Conservation (phyloP, 2,113 vertebrate species). For the Probosciger aterrimus region DNA sequence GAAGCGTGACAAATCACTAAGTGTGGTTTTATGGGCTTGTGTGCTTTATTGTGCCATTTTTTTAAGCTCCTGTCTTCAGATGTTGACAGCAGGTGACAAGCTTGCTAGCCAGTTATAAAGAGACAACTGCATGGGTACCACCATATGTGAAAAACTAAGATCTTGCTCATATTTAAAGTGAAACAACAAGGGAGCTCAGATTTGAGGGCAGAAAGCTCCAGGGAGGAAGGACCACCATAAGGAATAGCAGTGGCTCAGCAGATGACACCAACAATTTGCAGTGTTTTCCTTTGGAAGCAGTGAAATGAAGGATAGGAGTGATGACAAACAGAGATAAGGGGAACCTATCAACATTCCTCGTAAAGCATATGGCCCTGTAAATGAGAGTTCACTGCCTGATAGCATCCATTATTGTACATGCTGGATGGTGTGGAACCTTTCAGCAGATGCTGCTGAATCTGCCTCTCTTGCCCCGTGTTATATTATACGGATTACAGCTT, state of each 20-base stretch:
- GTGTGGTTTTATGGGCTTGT: constrained; percentile 26
- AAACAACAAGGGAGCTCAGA: neutral
- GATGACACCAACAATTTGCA: neutral
- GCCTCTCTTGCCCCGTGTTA: constrained; percentile 5
- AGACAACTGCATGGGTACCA: neutral
- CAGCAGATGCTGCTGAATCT: constrained; percentile 6
- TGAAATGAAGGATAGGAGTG: constrained; percentile 37
- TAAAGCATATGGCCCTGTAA: constrained; percentile 46
- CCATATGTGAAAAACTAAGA: neutral
- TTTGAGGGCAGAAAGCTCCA: neutral
- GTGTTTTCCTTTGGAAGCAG: constrained; percentile 48
- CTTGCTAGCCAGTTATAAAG: neutral
- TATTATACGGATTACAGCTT: constrained; percentile 6
- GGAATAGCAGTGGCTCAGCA: neutral
- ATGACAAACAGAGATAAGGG: constrained; percentile 62
- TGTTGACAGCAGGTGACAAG: constrained; percentile 36
- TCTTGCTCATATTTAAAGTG: neutral
- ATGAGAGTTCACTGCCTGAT: constrained; percentile 24
- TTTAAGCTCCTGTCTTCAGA: constrained; percentile 28
- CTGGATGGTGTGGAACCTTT: neutral
- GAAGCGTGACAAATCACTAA: constrained; percentile 41
- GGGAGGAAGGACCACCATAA: neutral
- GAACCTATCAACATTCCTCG: constrained; percentile 51
- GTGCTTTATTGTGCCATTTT: constrained; percentile 25
- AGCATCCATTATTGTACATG: constrained; percentile 9